These are phyloP conservation scores for Otus scops DNA, from an alignment of 2,797 vertebrate species.

Conservation along the genomic window DNA sequence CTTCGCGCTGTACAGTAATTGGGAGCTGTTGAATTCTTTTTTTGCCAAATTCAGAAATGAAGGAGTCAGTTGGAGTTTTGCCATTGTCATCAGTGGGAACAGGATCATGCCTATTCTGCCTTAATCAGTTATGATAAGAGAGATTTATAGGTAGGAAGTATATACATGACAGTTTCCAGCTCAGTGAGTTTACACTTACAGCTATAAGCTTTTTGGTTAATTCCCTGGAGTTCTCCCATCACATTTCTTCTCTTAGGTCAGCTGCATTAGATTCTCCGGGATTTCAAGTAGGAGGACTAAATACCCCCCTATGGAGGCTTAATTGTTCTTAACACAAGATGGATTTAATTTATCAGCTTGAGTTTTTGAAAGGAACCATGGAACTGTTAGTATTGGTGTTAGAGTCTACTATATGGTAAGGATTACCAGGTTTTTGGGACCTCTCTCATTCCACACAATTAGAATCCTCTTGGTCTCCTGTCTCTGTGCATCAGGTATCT, in stretches of 20 bases:
- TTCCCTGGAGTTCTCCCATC: constrained; percentile 38
- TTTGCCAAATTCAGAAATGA: constrained; percentile 22
- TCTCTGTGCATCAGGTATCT: neutral
- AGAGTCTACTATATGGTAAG: neutral
- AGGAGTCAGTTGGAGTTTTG: constrained; percentile 37
- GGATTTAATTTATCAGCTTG: constrained; percentile 46
- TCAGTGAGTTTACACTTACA: constrained; percentile 37
- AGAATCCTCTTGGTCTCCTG: neutral
- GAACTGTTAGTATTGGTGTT: neutral
- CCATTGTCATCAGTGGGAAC: constrained; percentile 32
- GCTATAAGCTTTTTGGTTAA: constrained; percentile 44
- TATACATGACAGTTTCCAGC: constrained; percentile 43
- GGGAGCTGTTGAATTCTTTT: neutral
- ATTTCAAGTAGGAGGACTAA: constrained; percentile 43
- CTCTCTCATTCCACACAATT: neutral
- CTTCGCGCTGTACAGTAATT: neutral
- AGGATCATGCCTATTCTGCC: constrained; percentile 41
- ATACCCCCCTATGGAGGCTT: constrained; percentile 33
- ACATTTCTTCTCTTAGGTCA: constrained; percentile 36
- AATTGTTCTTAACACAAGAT: constrained; percentile 46
- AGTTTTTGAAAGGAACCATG: constrained; percentile 11
- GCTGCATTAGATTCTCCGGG: constrained; percentile 10
- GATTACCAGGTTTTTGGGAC: neutral
- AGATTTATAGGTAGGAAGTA: constrained; percentile 58
- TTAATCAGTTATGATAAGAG: constrained; percentile 52